phyloP scores from a whole-genome alignment of 2,113 vertebrate species.

The Callaeas wilsoni region DNA sequence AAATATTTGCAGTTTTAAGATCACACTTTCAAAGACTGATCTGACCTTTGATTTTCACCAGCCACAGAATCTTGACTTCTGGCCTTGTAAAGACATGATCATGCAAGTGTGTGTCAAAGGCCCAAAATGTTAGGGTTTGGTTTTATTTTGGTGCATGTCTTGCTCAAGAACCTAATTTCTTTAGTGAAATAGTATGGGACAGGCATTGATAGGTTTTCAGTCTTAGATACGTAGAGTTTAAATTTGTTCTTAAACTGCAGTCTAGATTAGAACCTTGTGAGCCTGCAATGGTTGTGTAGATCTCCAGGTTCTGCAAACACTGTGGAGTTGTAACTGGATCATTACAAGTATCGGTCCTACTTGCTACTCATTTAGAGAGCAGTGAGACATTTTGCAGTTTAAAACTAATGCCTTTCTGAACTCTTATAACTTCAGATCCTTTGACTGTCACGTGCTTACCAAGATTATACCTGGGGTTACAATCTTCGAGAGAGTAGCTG shows the following conservation, averaged over 20 bases:
- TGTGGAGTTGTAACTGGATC: background rate
- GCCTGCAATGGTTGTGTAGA: background rate
- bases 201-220: background rate
- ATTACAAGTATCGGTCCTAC: background rate
- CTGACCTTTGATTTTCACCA: background rate
- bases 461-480: background rate
- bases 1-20: background rate
- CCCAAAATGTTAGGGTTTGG: background rate
- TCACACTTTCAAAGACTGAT: background rate
- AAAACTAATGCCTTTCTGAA: background rate
- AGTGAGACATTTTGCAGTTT: background rate
- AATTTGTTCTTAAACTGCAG: background rate
- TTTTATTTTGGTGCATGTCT: background rate
- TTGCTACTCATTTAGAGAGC: background rate
- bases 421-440: background rate
- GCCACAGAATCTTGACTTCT: background rate
- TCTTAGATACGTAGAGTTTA: background rate
- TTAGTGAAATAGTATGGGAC: background rate
- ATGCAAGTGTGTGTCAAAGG: background rate
- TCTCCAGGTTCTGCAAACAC: background rate
- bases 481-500: background rate
- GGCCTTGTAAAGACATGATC: background rate
- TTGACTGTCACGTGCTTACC: background rate
- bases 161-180: background rate
- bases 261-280: background rate